Percentiles rank a stretch among this genome's conserved stretches.
These are phyloP conservation scores for Sorex araneus DNA, from an alignment of 2,113 vertebrate genomes.

Conservation along the genomic window DNA sequence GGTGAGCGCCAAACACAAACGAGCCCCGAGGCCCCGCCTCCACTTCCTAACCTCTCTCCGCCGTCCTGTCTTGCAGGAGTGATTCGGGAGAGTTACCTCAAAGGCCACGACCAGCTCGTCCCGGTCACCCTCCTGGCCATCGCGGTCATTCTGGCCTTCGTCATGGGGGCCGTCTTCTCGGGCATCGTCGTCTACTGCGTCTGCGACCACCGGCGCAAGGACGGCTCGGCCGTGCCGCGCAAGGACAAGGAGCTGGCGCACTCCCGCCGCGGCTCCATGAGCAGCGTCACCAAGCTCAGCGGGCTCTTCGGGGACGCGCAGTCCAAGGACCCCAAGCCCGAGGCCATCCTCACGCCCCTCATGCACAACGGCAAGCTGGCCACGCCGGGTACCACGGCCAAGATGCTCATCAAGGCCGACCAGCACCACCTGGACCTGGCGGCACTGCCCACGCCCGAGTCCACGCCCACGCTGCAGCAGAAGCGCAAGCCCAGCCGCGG, in stretches of 20 bases:
- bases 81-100: slow-evolving; percentile 98
- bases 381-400: slow-evolving; percentile 91
- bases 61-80: slow-evolving; percentile 94
- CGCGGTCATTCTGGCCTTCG: slow-evolving; percentile 97
- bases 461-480: slow-evolving; percentile 96
- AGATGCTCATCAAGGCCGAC: slow-evolving; percentile 97
- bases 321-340: slow-evolving; percentile 96
- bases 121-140: slow-evolving; percentile 97
- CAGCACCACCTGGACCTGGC: slow-evolving; percentile 97
- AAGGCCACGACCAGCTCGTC: slow-evolving; percentile 97
- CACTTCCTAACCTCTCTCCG: slow-evolving; percentile 72
- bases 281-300: slow-evolving; percentile 97
- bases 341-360: slow-evolving; percentile 96
- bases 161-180: slow-evolving; percentile 98
- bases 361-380: slow-evolving; percentile 97
- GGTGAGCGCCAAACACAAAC: slow-evolving; percentile 64
- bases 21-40: too few species aligned
- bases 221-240: slow-evolving; percentile 91
- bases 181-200: slow-evolving; percentile 98
- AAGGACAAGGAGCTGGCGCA: slow-evolving; percentile 95
- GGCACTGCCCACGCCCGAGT: slow-evolving; percentile 96
- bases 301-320: slow-evolving; percentile 96
- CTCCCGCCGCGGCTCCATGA: slow-evolving; percentile 96
- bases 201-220: slow-evolving; percentile 96
- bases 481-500: slow-evolving; percentile 96